A percentile compares a stretch with the other conserved stretches of the same genome.
phyloP scores from a whole-genome alignment of 1,140 invertebrate species.

The Bombus impatiens region DNA sequence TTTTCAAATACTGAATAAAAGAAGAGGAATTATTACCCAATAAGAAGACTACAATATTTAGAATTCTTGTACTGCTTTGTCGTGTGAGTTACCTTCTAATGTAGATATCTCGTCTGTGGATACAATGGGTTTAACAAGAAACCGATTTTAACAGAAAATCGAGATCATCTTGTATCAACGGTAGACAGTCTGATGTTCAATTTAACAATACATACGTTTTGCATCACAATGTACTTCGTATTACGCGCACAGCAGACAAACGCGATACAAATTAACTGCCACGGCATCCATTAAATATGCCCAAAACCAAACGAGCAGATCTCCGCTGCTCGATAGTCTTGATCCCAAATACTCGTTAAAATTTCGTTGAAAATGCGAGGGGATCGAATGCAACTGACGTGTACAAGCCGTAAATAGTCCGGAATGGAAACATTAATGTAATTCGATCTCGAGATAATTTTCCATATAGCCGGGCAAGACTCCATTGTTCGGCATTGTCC shows the following conservation, averaged over 20 bases:
- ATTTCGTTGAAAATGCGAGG: background rate
- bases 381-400: no score
- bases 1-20: no score
- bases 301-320: no score
- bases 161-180: no score
- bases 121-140: background rate
- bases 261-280: background rate
- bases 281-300: no score
- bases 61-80: no score
- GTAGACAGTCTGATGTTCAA: no score
- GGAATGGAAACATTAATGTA: slow-evolving; percentile 34
- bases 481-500: slow-evolving; percentile 41
- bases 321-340: no score
- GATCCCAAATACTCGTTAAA: background rate
- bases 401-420: background rate
- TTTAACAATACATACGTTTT: background rate
- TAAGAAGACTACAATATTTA: no score
- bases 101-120: background rate
- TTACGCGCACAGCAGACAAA: background rate
- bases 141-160: no score
- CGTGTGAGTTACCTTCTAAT: no score
- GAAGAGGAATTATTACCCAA: no score
- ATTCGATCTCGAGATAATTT: slow-evolving; percentile 42
- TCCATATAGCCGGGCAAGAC: slow-evolving; percentile 1
- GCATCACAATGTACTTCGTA: background rate